Conservation (phyloP, 2,888 invertebrate genomes). For the Lagria hirta region DNA sequence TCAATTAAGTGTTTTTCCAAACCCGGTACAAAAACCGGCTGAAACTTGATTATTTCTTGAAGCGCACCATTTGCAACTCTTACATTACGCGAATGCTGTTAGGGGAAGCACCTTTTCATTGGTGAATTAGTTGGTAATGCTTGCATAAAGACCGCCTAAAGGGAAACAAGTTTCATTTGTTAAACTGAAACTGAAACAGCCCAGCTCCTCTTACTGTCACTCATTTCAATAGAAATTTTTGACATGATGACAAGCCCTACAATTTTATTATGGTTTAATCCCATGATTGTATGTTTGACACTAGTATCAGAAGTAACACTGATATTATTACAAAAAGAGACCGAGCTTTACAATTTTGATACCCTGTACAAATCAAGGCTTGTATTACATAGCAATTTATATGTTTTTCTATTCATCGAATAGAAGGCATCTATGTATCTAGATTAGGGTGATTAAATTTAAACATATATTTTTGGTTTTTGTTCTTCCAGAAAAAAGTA, state of each 20-base stretch:
- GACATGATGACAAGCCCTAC: slow-evolving; percentile 29
- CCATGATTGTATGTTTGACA: slow-evolving; percentile 25
- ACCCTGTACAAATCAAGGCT: slow-evolving; percentile 12
- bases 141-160: slow-evolving; percentile 25
- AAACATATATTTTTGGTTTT: too few species aligned
- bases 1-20: slow-evolving; percentile 36
- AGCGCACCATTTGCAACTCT: neutral
- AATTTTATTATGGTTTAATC: slow-evolving; percentile 26
- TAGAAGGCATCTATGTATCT: too few species aligned
- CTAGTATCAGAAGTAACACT: too few species aligned
- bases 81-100: slow-evolving; percentile 5
- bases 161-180: slow-evolving; percentile 19
- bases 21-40: too few species aligned
- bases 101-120: slow-evolving; percentile 7
- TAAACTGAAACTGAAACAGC: slow-evolving; percentile 25
- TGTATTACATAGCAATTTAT: slow-evolving; percentile 9
- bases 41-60: slow-evolving; percentile 11
- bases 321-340: too few species aligned
- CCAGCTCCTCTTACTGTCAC: slow-evolving; percentile 35
- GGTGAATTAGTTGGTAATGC: slow-evolving; percentile 22
- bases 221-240: slow-evolving; percentile 30
- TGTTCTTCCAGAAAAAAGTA: too few species aligned
- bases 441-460: too few species aligned
- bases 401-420: too few species aligned
- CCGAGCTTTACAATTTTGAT: too few species aligned